Percentiles rank a stretch among this genome's conserved stretches.
These are phyloP conservation scores for Drosophila truncata DNA, from an alignment of 1,140 invertebrate species.

Conservation along the genomic window DNA sequence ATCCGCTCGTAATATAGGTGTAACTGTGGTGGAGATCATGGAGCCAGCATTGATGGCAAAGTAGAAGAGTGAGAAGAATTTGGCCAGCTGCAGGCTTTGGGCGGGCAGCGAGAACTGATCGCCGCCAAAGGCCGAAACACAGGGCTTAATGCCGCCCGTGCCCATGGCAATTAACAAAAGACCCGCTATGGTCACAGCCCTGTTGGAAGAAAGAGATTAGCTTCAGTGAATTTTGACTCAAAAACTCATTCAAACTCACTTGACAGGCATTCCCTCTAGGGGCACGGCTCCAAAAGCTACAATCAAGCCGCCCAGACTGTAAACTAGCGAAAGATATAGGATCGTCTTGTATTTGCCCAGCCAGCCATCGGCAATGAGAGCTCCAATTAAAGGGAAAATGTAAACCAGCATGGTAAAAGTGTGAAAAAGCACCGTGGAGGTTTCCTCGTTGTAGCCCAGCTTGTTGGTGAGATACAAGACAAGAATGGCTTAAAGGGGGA, in stretches of 20 bases:
- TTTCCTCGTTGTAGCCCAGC: constrained; percentile 88
- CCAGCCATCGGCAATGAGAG: constrained; percentile 93
- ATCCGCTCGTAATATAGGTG: constrained; percentile 93
- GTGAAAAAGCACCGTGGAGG: constrained; percentile 92
- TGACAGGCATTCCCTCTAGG: constrained; percentile 87
- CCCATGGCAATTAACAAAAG: constrained; percentile 93
- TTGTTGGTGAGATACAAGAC: constrained; percentile 91
- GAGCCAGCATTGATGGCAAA: constrained; percentile 97
- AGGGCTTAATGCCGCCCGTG: constrained; percentile 99
- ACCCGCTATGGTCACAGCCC: constrained; percentile 92
- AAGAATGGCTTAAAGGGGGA: constrained; percentile 89
- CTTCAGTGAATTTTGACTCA: too few species aligned
- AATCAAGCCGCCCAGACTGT: constrained; percentile 93
- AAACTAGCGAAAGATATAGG: constrained; percentile 94
- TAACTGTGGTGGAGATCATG: constrained; percentile 95
- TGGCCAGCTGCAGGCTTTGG: constrained; percentile 90
- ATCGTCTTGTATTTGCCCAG: constrained; percentile 95
- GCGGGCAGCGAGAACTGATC: constrained; percentile 94
- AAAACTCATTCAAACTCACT: constrained; percentile 86
- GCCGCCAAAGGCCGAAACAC: constrained; percentile 98
- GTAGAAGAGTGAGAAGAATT: constrained; percentile 97
- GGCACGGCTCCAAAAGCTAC: constrained; percentile 90
- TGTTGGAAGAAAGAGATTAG: constrained; percentile 12
- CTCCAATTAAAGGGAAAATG: constrained; percentile 93
- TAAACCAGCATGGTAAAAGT: constrained; percentile 93